phyloP scores from a whole-genome alignment of 2,113 vertebrate species.

The Gambusia holbrooki region DNA sequence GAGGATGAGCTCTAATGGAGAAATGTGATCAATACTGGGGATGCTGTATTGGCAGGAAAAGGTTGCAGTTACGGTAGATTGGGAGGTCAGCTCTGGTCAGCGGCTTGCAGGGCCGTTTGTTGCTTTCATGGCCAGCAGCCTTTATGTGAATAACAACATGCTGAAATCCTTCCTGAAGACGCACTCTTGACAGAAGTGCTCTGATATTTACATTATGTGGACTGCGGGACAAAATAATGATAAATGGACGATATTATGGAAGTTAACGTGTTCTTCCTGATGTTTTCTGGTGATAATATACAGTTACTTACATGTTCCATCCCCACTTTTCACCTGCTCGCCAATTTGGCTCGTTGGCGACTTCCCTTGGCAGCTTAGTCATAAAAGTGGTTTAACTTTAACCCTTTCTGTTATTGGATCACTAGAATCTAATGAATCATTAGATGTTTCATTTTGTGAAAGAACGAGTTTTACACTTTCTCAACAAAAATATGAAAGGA shows the following conservation, averaged over 20 bases:
- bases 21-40: conserved; percentile 18
- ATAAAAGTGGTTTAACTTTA: too few relatives aligned
- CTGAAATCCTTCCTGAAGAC: conserved; percentile 38
- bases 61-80: conserved; percentile 32
- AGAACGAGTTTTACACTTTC: too few relatives aligned
- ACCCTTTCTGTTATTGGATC: too few relatives aligned
- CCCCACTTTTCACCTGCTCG: too few relatives aligned
- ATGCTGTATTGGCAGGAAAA: conserved; percentile 1
- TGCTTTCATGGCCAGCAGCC: conserved; percentile 38
- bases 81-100: conserved; percentile 26
- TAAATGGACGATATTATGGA: background rate
- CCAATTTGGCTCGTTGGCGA: too few relatives aligned
- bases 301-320: too few relatives aligned
- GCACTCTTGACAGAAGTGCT: conserved; percentile 36
- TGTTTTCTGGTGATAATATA: too few relatives aligned
- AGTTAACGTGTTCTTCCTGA: background rate
- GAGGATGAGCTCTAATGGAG: conserved; percentile 14
- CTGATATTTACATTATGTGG: conserved; percentile 17
- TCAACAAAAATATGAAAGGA: too few relatives aligned
- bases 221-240: background rate
- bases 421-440: too few relatives aligned
- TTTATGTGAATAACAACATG: conserved; percentile 47
- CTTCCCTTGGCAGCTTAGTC: too few relatives aligned
- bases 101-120: conserved; percentile 27
- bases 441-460: too few relatives aligned